Evolutionary conservation across 2,888 invertebrate species (phyloP), one percentile per base, ranked within the genome.

Genomic region (Hermaeophaga mercurialis): DNA sequence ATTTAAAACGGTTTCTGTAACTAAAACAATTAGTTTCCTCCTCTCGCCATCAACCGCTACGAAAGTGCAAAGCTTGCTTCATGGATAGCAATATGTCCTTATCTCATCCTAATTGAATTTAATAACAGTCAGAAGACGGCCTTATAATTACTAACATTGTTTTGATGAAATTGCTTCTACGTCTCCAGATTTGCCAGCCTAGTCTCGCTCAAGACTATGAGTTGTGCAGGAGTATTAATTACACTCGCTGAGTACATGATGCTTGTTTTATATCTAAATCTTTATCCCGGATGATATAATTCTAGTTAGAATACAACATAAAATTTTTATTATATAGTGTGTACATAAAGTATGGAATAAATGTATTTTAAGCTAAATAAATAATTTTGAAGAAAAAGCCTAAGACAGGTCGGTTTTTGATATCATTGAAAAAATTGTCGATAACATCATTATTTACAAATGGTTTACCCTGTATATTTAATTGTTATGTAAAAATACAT

Each of bases 21-120:
- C n/a, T n/a, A n/a, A n/a, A n/a, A 38, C 50, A 50, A 50, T 50
- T 33, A 50, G 26, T 50, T 50, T 50, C 24, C 26, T 43, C 22
- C 11, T n/a, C 15, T 43, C 26, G 12, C 14, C 43, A 24, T 24
- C 12, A 28, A 43, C 41, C 41, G 18, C 19, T 22, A 34, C 49
- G 31, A 49, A 38, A 39, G 28, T 50, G 22, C 41, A 43, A 43
- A 50, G 31, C 43, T 43, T 6, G 15, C 43, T 48, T 36, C 47
- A 50, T 54, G 55, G 55, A 52, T 43, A 34, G 50, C 53, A 53
- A 49, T 56, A 49, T 55, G 55, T 47, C 45, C 55, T 58, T 55
- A 58, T 58, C 58, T 58, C 44, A 17, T 46, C 18, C 57, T 56
- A 61, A 61, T 61, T 61, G 58, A 58, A 61, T 56, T 48, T 58